A percentile compares a stretch with the other conserved stretches of the same genome.
These are phyloP conservation scores for Echinarachnius parma DNA, from an alignment of 53 echinoderm and acorn worm genomes.

Conservation along the genomic window DNA sequence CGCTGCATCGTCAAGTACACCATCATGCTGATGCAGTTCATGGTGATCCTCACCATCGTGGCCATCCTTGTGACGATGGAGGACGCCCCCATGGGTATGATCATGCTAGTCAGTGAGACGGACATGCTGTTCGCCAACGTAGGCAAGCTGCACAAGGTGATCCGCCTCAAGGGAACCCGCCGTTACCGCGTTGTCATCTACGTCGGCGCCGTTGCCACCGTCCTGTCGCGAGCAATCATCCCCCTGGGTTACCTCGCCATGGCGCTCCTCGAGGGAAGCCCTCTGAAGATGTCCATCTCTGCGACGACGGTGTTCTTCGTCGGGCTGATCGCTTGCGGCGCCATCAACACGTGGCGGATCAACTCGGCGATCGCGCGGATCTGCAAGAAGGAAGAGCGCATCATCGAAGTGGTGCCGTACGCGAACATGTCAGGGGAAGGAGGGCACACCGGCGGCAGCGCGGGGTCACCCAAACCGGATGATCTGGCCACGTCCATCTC, in stretches of 20 bases:
- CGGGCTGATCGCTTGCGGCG: constrained; percentile 70
- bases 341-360: constrained; percentile 82
- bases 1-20: constrained; percentile 55
- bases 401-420: constrained; percentile 54
- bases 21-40: constrained; percentile 57
- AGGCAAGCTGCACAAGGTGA: constrained; percentile 53
- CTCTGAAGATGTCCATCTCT: constrained; percentile 62
- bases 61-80: constrained; percentile 52
- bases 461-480: constrained; percentile 57
- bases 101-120: constrained; percentile 61
- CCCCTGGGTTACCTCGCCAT: constrained; percentile 57
- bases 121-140: constrained; percentile 57
- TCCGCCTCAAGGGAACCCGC: constrained; percentile 37
- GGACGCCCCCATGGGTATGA: constrained; percentile 65
- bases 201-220: constrained; percentile 55
- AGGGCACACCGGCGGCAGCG: constrained; percentile 1
- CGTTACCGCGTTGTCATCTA: constrained; percentile 55
- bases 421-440: constrained; percentile 40
- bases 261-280: constrained; percentile 64
- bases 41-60: constrained; percentile 54
- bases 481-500: constrained; percentile 45
- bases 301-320: constrained; percentile 75
- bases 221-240: constrained; percentile 66
- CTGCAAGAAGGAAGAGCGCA: constrained; percentile 53
- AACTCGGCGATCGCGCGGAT: constrained; percentile 63